Percentiles rank a stretch among this genome's conserved stretches.
These are phyloP conservation scores for Holotrichia oblita DNA, from an alignment of 1,140 invertebrate species.

Conservation along the genomic window DNA sequence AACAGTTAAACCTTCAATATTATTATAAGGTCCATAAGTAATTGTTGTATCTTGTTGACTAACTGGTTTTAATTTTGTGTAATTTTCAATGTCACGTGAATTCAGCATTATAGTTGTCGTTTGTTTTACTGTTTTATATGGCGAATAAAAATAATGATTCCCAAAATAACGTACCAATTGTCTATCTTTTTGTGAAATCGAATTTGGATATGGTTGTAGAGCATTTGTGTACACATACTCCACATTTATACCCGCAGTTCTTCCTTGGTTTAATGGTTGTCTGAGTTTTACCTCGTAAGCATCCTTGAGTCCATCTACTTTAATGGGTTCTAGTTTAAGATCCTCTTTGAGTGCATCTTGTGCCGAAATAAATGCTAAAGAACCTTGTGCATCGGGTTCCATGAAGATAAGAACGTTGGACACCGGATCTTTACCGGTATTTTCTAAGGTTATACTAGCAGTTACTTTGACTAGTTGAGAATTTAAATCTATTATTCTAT, in stretches of 20 bases:
- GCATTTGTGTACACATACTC: conserved; percentile 82
- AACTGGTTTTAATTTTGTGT: conserved; percentile 87
- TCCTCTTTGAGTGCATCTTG: conserved; percentile 72
- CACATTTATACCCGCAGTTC: conserved; percentile 71
- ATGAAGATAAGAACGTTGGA: conserved; percentile 77
- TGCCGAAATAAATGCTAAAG: conserved; percentile 79
- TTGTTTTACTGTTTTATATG: conserved; percentile 82
- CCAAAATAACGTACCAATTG: conserved; percentile 90
- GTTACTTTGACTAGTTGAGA: conserved; percentile 88
- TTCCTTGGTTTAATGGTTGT: conserved; percentile 68
- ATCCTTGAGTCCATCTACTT: conserved; percentile 62
- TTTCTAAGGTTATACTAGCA: conserved; percentile 83
- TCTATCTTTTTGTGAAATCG: conserved; percentile 92
- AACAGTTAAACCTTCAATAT: conserved; percentile 64
- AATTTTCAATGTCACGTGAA: conserved; percentile 78
- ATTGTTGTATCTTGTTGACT: conserved; percentile 80
- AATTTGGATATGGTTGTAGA: conserved; percentile 82
- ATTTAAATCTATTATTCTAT: conserved; percentile 85
- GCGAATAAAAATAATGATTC: conserved; percentile 85
- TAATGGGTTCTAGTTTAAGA: conserved; percentile 68
- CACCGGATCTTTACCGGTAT: conserved; percentile 75
- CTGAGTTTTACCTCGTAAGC: conserved; percentile 73
- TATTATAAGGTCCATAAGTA: conserved; percentile 88
- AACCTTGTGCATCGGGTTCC: conserved; percentile 69
- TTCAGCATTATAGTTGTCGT: conserved; percentile 70